Percentiles rank a stretch among this genome's conserved stretches.
phyloP scores from a whole-genome alignment of 2,888 invertebrate species.

The Aromia moschata region DNA sequence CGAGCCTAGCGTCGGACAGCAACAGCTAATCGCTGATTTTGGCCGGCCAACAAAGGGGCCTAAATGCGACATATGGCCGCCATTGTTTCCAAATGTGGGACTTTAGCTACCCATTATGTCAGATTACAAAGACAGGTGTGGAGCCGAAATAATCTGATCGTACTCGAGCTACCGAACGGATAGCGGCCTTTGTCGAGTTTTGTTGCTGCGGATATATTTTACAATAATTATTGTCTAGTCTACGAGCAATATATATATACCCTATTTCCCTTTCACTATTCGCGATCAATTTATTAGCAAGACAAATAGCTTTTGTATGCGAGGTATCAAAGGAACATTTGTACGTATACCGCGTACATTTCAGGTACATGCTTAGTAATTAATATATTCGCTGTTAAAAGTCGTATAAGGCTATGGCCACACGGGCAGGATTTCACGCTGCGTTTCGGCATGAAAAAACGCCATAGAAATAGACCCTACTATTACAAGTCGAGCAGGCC shows the following conservation, averaged over 20 bases:
- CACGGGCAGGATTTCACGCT: no score
- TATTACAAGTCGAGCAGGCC: no score
- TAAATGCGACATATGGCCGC: conserved; percentile 54
- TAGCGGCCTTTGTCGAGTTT: conserved; percentile 24
- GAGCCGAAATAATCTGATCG: conserved; percentile 38
- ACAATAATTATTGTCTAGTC: conserved; percentile 22
- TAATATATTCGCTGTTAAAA: not conserved
- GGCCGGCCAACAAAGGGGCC: conserved; percentile 49
- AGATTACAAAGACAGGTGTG: conserved; percentile 51
- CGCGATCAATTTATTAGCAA: conserved; percentile 18
- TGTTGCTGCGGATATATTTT: conserved; percentile 16
- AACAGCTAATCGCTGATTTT: conserved; percentile 49
- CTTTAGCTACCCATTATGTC: conserved; percentile 49
- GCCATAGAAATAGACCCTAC: no score
- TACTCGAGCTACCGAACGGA: conserved; percentile 16
- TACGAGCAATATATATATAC: conserved; percentile 14
- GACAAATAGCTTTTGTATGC: conserved; percentile 12
- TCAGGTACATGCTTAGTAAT: not conserved
- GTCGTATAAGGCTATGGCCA: not conserved
- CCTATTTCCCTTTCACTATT: conserved; percentile 12
- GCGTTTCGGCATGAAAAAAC: no score
- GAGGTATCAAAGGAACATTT: conserved; percentile 4
- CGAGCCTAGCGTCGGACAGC: conserved; percentile 38
- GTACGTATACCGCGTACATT: not conserved
- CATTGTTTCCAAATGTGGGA: conserved; percentile 53